A percentile compares a stretch with the other conserved stretches of the same genome.
These are phyloP conservation scores for Bombus sibiricus DNA, from an alignment of 1,140 invertebrate species.

Conservation along the genomic window DNA sequence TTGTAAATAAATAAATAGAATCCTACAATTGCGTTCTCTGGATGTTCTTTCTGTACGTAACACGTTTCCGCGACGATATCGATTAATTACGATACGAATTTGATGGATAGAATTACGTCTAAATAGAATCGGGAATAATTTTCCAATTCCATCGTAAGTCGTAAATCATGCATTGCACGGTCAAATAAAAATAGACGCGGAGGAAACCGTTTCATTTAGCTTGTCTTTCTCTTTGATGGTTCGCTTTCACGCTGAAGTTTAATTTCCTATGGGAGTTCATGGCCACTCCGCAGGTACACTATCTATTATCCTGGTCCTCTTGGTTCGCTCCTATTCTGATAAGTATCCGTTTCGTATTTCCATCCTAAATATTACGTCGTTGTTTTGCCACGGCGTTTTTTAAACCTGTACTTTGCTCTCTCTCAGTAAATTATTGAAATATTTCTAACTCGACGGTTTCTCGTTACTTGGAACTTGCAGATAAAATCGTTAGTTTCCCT, in stretches of 20 bases:
- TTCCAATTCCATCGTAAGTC: neutral
- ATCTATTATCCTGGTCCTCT: constrained; percentile 19
- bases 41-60: too few relatives aligned
- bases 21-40: too few relatives aligned
- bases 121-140: neutral
- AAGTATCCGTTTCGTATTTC: neutral
- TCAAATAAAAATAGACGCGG: neutral
- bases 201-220: neutral
- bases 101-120: too few relatives aligned
- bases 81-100: too few relatives aligned
- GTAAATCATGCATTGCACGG: neutral
- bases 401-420: neutral
- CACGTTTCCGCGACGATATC: too few relatives aligned
- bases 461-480: too few relatives aligned
- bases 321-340: neutral
- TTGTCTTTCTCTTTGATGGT: constrained; percentile 22
- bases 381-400: neutral
- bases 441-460: too few relatives aligned
- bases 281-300: neutral
- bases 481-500: too few relatives aligned
- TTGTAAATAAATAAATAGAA: too few relatives aligned
- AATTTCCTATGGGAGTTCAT: constrained; percentile 45
- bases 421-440: neutral
- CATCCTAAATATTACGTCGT: neutral
- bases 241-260: constrained; percentile 31